phyloP scores from a whole-genome alignment of 2,888 invertebrate genomes.

The Cantharis nigra region DNA sequence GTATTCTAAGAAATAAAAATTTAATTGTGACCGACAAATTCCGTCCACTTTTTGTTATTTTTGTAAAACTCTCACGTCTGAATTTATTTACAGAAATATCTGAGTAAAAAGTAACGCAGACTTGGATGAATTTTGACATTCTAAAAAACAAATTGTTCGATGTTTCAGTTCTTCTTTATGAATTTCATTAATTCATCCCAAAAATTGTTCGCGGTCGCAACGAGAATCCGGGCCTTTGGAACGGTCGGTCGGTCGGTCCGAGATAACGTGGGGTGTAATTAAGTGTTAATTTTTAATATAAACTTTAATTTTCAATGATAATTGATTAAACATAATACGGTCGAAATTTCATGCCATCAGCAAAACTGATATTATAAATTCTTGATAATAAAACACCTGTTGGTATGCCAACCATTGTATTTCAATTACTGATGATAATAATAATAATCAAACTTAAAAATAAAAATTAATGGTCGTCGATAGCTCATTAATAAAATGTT shows the following conservation, averaged over 20 bases:
- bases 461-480: background rate
- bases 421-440: background rate
- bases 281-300: background rate
- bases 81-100: conserved; percentile 38
- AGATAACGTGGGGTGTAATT: background rate
- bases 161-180: background rate
- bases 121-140: conserved; percentile 34
- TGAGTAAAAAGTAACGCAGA: conserved; percentile 34
- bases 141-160: conserved; percentile 21
- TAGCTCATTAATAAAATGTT: background rate
- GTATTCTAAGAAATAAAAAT: conserved; percentile 42
- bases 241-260: background rate
- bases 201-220: background rate
- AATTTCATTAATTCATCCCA: background rate
- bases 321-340: background rate
- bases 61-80: conserved; percentile 38
- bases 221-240: background rate
- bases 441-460: background rate
- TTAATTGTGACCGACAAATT: conserved; percentile 39
- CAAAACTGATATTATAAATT: background rate
- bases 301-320: background rate
- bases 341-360: background rate
- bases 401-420: background rate
- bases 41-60: conserved; percentile 38
- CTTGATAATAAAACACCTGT: background rate